phyloP scores from a whole-genome alignment of 2,888 invertebrate species.

The Mythimna vitellina region DNA sequence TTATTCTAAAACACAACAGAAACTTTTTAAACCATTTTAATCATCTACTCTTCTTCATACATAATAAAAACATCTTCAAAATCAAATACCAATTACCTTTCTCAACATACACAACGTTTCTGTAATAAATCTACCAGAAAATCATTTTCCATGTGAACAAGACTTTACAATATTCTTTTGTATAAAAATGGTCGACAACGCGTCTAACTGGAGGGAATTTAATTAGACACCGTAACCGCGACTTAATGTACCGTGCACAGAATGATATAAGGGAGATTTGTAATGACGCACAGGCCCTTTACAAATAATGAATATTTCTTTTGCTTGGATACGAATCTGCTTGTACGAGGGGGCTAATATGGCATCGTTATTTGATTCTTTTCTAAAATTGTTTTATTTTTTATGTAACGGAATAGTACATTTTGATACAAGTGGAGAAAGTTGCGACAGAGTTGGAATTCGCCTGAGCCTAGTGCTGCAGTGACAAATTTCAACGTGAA shows the following conservation, averaged over 20 bases:
- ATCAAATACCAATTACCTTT: conserved; percentile 2
- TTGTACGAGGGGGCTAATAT: conserved; percentile 12
- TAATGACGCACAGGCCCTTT: conserved; percentile 69
- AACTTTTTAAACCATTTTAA: too few species aligned
- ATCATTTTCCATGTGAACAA: conserved; percentile 39
- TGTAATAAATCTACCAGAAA: conserved; percentile 48
- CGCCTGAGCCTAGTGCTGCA: too few species aligned
- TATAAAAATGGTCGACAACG: conserved; percentile 76
- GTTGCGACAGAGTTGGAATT: too few species aligned
- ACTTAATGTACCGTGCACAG: conserved; percentile 85
- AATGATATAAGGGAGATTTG: conserved; percentile 80
- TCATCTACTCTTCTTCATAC: too few species aligned
- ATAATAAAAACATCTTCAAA: background rate
- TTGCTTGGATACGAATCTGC: conserved; percentile 27
- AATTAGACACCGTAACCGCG: conserved; percentile 82
- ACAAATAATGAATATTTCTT: conserved; percentile 59
- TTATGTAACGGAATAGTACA: background rate
- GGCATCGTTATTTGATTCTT: conserved; percentile 12
- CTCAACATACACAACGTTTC: background rate
- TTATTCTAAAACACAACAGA: too few species aligned
- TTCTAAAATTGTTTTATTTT: background rate
- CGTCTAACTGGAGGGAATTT: conserved; percentile 80
- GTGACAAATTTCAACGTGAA: too few species aligned
- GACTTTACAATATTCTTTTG: conserved; percentile 71
- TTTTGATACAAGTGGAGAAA: too few species aligned